Percentiles rank a stretch among this genome's conserved stretches.
Evolutionary conservation across 2,113 vertebrate species (phyloP).

Genomic region (Pyrgilauda ruficollis): DNA sequence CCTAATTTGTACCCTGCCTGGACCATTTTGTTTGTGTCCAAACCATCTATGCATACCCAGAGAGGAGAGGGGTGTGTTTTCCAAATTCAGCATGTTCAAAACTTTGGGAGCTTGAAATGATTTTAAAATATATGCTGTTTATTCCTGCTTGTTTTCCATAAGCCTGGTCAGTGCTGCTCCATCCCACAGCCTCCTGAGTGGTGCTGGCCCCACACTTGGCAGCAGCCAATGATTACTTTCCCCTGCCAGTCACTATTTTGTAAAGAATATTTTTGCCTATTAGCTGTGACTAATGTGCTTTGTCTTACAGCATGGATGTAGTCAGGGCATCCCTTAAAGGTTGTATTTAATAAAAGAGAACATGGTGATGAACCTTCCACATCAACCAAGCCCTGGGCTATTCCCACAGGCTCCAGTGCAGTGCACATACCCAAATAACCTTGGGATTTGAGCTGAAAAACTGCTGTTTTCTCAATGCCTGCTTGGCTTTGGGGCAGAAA

Average conservation of each 20-base stretch:
- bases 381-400: not conserved
- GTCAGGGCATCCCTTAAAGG: not conserved
- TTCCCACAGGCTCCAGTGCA: not conserved
- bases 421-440: not conserved
- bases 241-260: not conserved
- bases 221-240: not conserved
- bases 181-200: rapidly evolving
- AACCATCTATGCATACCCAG: not conserved
- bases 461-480: not conserved
- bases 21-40: not conserved
- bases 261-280: not conserved
- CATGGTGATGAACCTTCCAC: not conserved
- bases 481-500: not conserved
- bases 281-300: not conserved
- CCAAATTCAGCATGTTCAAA: not conserved
- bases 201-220: not conserved
- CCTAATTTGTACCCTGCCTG: not conserved
- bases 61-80: not conserved
- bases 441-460: not conserved
- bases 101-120: not conserved
- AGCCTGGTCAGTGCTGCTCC: not conserved
- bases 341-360: not conserved
- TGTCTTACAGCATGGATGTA: not conserved
- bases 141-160: not conserved
- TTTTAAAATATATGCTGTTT: not conserved